Base-by-base conservation (phyloP, 2,797 vertebrate genomes). In the Petrocephalus sullivani region DNA sequence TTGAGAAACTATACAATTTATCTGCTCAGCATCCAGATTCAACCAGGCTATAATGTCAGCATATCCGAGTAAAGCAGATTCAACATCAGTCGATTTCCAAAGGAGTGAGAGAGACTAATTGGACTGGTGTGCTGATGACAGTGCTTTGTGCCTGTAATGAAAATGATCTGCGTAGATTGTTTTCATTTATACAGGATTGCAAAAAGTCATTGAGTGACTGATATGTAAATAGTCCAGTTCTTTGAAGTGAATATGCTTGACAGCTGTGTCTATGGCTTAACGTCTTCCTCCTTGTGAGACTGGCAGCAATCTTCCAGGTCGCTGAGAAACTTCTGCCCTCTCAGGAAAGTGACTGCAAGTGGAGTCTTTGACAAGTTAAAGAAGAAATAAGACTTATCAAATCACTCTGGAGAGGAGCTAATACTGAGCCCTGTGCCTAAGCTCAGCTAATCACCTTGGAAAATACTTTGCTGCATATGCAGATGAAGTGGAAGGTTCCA, bases 171-270 rank as follows among this genome's bases (percentile, higher is more conserved):
- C 19, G 49, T 53, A 28, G 46, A 83, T 83, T 54, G 49, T 54
- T 51, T 83, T 83, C 81, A 83, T 49, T 83, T 54, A 83, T 51
- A 49, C 46, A 23, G 81, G 51, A 83, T 51, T 83, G 71, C 71
- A 19, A 8, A 78, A 78, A 41, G 16, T 37, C 71, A 78, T 49
- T 0, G 81, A 54, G 51, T 23, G 49, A 83, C 81, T 51, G 41
- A 51, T 83, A 54, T 83, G 81, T 83, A 54, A 83, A 83, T 83
- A 83, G 49, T n/a, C 19, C 46, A 16, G 21, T 21, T 23, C 84
- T 56, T 85, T 85, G 84, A 85, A 58, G 84, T 58, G 12, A 85
- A 56, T 85, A 21, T 85, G 84, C 84, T 37, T 28, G 84, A 58
- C 84, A 85, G 84, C 84, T 85, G 84, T 85, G 84, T 33, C 54